Evolutionary conservation across 2,113 vertebrate genomes (phyloP).

Genomic region (Protobothrops flavoviridis): DNA sequence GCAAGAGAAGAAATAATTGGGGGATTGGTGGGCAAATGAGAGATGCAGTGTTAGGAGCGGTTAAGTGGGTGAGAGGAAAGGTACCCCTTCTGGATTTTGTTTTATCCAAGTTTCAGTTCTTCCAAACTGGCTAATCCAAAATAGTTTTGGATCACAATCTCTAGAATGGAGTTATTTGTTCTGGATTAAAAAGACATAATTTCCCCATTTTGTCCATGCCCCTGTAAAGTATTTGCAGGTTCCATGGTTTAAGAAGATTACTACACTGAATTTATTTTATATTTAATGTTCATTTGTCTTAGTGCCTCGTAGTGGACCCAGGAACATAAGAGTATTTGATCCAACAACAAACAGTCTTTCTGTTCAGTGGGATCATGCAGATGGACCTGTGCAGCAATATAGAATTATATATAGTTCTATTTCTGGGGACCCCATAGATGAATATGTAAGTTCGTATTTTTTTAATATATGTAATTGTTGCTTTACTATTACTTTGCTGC

Average conservation of each 20-base stretch:
- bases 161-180: background rate
- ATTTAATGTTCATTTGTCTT: slow-evolving; percentile 38
- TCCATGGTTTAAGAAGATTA: background rate
- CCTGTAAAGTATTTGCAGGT: background rate
- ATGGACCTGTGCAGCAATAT: slow-evolving; percentile 93
- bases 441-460: slow-evolving; percentile 80
- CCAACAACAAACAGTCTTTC: slow-evolving; percentile 91
- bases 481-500: background rate
- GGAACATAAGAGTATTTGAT: slow-evolving; percentile 88
- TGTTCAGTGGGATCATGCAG: slow-evolving; percentile 93
- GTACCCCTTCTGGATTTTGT: background rate
- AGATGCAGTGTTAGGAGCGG: background rate
- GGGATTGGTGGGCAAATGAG: background rate
- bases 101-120: background rate
- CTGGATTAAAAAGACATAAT: background rate
- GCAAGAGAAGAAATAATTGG: background rate
- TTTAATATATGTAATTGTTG: background rate
- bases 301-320: slow-evolving; percentile 90
- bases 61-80: background rate
- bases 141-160: background rate
- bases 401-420: slow-evolving; percentile 86
- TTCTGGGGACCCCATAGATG: slow-evolving; percentile 88
- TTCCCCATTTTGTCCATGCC: background rate
- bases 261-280: background rate
- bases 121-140: background rate